phyloP scores from a whole-genome alignment of 2,113 vertebrate species.

The Pholis gunnellus region DNA sequence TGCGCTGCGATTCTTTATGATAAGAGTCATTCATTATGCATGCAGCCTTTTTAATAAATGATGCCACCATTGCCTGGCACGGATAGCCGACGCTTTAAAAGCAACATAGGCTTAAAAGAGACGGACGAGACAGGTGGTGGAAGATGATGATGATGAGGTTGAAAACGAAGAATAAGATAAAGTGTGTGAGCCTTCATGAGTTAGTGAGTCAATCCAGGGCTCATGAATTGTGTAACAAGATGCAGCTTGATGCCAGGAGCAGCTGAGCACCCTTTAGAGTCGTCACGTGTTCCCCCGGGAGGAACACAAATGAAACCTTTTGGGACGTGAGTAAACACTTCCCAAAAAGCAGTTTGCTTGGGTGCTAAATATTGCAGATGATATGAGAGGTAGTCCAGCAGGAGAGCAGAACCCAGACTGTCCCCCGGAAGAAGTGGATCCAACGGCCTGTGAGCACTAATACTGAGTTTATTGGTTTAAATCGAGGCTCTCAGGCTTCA shows the following conservation, averaged over 20 bases:
- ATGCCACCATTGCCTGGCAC: slow-evolving; percentile 22
- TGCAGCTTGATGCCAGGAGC: slow-evolving; percentile 3
- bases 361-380: slow-evolving; percentile 6
- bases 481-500: neutral
- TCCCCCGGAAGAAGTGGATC: neutral
- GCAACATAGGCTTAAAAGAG: slow-evolving; percentile 4
- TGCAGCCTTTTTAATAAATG: slow-evolving; percentile 54
- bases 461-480: neutral
- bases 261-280: slow-evolving; percentile 7
- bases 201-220: neutral
- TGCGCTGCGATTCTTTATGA: slow-evolving; percentile 49
- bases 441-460: neutral
- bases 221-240: neutral
- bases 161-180: neutral
- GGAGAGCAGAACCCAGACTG: neutral
- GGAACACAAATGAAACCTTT: neutral
- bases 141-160: neutral
- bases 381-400: slow-evolving; percentile 6
- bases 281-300: neutral
- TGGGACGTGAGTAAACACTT: neutral
- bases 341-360: neutral
- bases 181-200: neutral
- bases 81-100: slow-evolving; percentile 18
- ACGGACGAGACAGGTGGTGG: slow-evolving; percentile 9
- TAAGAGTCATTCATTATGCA: slow-evolving; percentile 66